A percentile compares a stretch with the other conserved stretches of the same genome.
phyloP scores from a whole-genome alignment of 2,113 vertebrate species.

The Actinemys pallida region DNA sequence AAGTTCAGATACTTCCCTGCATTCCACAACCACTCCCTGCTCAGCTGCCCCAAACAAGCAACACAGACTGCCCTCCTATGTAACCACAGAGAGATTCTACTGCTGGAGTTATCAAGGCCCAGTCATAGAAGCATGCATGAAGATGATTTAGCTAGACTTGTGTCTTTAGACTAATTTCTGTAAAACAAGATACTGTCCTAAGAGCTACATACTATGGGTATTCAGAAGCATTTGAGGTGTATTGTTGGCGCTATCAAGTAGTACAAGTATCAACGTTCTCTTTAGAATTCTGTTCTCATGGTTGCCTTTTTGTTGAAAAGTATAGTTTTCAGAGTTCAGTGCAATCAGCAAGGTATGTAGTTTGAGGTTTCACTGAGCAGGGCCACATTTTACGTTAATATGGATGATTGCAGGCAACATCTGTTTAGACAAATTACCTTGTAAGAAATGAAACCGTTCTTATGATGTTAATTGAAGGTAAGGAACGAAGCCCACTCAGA shows the following conservation, averaged over 20 bases:
- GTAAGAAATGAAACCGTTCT: not conserved
- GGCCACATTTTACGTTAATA: rapidly evolving
- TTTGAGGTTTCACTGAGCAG: not conserved
- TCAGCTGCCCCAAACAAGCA: not conserved
- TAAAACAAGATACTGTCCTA: not conserved
- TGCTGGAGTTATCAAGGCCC: not conserved
- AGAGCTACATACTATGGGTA: not conserved
- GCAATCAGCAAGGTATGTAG: not conserved
- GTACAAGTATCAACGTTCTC: not conserved
- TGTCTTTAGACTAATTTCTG: not conserved
- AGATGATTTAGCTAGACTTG: not conserved
- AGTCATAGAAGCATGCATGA: not conserved
- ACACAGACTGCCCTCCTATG: not conserved
- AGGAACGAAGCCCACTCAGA: not conserved
- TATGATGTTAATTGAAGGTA: not conserved
- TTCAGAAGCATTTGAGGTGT: not conserved
- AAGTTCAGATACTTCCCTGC: not conserved
- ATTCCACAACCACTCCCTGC: rapidly evolving
- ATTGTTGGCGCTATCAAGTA: not conserved
- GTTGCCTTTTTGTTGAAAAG: not conserved
- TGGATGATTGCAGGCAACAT: rapidly evolving
- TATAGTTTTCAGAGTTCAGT: not conserved
- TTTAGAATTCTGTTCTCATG: rapidly evolving
- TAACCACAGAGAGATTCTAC: not conserved
- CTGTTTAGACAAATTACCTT: rapidly evolving